A percentile compares a stretch with the other conserved stretches of the same genome.
These are phyloP conservation scores for Chalcis sispes DNA, from an alignment of 2,888 invertebrate genomes.

Conservation along the genomic window DNA sequence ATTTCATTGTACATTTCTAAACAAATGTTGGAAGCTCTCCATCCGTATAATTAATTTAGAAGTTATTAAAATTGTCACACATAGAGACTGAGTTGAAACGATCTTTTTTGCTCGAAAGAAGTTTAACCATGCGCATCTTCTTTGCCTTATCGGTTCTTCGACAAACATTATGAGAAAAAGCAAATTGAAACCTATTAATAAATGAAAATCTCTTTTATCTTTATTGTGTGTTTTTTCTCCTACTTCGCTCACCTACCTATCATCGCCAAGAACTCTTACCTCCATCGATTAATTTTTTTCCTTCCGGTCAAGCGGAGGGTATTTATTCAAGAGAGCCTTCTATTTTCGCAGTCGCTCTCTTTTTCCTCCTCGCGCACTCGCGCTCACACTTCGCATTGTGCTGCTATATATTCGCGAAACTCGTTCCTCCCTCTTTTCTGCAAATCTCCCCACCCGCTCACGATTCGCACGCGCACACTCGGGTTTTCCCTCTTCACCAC, in stretches of 20 bases:
- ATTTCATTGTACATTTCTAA: too few relatives aligned
- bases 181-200: background rate
- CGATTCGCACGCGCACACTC: background rate
- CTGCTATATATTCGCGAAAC: background rate
- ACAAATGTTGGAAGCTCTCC: too few relatives aligned
- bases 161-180: too few relatives aligned
- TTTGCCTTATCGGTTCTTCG: too few relatives aligned
- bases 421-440: background rate
- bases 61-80: too few relatives aligned
- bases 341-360: too few relatives aligned
- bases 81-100: too few relatives aligned
- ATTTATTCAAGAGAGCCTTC: constrained; percentile 16
- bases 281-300: constrained; percentile 33
- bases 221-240: background rate
- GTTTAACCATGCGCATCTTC: too few relatives aligned
- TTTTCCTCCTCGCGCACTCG: background rate
- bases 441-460: background rate
- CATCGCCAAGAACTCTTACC: background rate
- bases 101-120: too few relatives aligned
- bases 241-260: background rate
- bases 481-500: too few relatives aligned
- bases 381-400: background rate
- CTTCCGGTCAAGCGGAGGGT: constrained; percentile 1
- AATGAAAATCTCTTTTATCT: constrained; percentile 10
- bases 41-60: too few relatives aligned